A percentile compares a stretch with the other conserved stretches of the same genome.
These are phyloP conservation scores for Alca torda DNA, from an alignment of 2,797 vertebrate genomes.

Conservation along the genomic window DNA sequence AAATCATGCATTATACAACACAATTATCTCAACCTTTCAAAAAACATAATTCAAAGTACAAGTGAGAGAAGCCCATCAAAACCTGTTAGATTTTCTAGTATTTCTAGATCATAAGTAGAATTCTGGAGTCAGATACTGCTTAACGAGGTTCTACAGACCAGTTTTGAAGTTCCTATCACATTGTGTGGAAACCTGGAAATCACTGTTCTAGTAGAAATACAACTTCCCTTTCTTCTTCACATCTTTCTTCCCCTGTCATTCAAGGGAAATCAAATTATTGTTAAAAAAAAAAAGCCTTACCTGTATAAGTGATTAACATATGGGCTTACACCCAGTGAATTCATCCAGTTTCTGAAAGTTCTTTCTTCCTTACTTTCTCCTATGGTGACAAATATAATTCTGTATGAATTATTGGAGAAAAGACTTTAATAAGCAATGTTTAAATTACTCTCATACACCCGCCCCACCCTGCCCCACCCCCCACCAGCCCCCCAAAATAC, in stretches of 20 bases:
- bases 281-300: constrained; percentile 69
- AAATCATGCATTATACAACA: background rate
- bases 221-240: background rate
- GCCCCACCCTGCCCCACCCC: background rate
- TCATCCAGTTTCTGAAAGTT: constrained; percentile 98
- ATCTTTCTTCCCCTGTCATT: background rate
- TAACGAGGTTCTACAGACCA: background rate
- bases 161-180: background rate
- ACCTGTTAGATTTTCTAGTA: background rate
- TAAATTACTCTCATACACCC: background rate
- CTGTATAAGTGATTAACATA: constrained; percentile 92
- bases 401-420: constrained; percentile 9
- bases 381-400: constrained; percentile 68
- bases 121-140: background rate
- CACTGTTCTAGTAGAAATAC: background rate
- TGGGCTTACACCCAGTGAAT: constrained; percentile 92
- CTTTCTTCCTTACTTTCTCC: constrained; percentile 92
- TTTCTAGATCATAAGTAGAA: background rate
- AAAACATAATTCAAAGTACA: fast-evolving
- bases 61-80: background rate
- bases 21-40: background rate
- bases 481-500: too few relatives aligned
- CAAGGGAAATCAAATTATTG: background rate
- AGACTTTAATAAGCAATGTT: background rate
- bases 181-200: background rate